phyloP scores from a whole-genome alignment of 2,113 vertebrate species.

The Miniopterus natalensis region DNA sequence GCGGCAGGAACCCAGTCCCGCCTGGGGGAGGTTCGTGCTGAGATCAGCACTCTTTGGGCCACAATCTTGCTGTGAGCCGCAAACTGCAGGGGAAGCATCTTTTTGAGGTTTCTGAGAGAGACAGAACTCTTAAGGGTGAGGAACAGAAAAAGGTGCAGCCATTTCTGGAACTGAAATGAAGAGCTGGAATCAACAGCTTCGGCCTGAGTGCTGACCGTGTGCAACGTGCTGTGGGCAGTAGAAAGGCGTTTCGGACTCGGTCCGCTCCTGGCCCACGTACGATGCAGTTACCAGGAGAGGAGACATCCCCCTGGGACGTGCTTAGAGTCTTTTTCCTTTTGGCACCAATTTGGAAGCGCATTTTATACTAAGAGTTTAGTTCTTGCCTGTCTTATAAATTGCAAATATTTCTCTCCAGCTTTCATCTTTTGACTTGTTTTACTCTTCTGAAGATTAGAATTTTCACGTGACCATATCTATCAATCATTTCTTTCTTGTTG shows the following conservation, averaged over 20 bases:
- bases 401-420: neutral
- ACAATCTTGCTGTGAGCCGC: conserved; percentile 57
- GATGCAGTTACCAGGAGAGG: neutral
- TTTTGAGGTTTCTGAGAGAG: conserved; percentile 32
- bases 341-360: neutral
- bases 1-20: neutral
- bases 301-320: neutral
- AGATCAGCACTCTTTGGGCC: conserved; percentile 24
- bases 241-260: neutral
- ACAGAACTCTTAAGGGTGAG: neutral
- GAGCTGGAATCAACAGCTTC: conserved; percentile 19
- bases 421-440: conserved; percentile 38
- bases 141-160: neutral
- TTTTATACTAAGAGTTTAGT: neutral
- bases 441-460: neutral
- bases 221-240: neutral
- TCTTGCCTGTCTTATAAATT: neutral
- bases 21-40: conserved; percentile 46
- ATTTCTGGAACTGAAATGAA: neutral
- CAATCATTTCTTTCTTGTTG: neutral
- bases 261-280: neutral
- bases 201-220: neutral
- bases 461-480: neutral
- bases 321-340: neutral
- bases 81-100: conserved; percentile 62